Conservation (phyloP, 2,888 invertebrate species). For the Eilema griseolum region DNA sequence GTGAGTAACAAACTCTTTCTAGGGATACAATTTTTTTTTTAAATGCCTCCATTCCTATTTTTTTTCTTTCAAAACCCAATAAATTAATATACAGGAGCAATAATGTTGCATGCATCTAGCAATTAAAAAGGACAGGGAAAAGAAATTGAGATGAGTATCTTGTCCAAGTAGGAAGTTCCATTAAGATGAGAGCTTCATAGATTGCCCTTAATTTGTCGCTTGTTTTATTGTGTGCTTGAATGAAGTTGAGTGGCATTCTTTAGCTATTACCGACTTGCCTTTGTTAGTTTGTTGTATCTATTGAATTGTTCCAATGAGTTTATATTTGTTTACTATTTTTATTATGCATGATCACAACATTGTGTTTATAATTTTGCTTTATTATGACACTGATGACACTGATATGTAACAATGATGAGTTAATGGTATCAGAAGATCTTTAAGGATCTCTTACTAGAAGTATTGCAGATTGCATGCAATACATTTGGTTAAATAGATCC, state of each 20-base stretch:
- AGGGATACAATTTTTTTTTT: no score
- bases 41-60: no score
- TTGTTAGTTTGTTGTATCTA: slow-evolving; percentile 11
- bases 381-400: no score
- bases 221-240: slow-evolving; percentile 63
- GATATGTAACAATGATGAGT: neutral
- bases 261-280: neutral
- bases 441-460: no score
- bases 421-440: no score
- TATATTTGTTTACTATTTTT: slow-evolving; percentile 11
- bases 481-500: no score
- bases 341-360: slow-evolving; percentile 3
- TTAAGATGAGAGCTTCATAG: slow-evolving; percentile 74
- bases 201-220: slow-evolving; percentile 82
- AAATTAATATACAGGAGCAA: neutral
- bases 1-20: no score
- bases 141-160: slow-evolving; percentile 61
- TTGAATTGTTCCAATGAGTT: slow-evolving; percentile 14
- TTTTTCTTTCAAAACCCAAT: neutral
- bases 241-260: slow-evolving; percentile 26
- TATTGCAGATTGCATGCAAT: no score
- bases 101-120: slow-evolving; percentile 16
- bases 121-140: slow-evolving; percentile 53
- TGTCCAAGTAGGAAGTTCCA: slow-evolving; percentile 81
- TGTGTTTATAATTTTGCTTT: neutral